Evolutionary conservation across 2,888 invertebrate species (phyloP), one percentile per base, ranked within the genome.

Genomic region (Thymelicus acteon): DNA sequence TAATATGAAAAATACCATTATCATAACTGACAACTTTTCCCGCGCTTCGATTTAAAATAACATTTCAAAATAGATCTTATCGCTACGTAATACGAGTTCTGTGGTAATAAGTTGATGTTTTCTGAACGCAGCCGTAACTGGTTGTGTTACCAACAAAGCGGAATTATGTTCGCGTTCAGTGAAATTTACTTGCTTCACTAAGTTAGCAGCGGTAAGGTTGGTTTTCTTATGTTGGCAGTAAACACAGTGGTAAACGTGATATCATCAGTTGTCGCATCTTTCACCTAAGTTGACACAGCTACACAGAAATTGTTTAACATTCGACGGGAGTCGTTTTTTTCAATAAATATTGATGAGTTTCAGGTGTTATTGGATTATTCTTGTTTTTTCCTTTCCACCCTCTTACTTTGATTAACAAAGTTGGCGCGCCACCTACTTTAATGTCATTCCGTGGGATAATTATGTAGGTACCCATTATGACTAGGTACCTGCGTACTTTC

Each of bases 1-100:
- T 92, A 92, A 92, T 92, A 89, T 90, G 92, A 92, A 92, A 92
- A 92, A 92, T 92, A 88, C 86, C 86, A 92, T 92, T 92, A 92
- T 91, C 87, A 88, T 90, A 86, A 81, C 76, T 76, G 75, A 80
- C 81, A 78, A 80, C 74, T 31, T 62, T 54, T 31, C 44, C 64
- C 70, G 58, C 62, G 19, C 48, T 44, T 60, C 64, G 12, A 58
- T 62, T 70, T 72, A 70, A 64, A 66, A 63, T n/a, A 24, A n/a
- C 39, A 19, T 6, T 10, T 58, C 6, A n/a, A 75, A 66, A 15
- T 70, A 5, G 60, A 70, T 74, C 75, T 74, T 81, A 79, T 67
- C 6, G 0, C 15, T 4, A 54, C 0, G 10, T 0, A 48, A 72
- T 75, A 77, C 52, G 72, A 64, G 39, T 60, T 13, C 67, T 13